Base-by-base conservation (phyloP, 2,113 vertebrate species). In the Urocitellus parryii region DNA sequence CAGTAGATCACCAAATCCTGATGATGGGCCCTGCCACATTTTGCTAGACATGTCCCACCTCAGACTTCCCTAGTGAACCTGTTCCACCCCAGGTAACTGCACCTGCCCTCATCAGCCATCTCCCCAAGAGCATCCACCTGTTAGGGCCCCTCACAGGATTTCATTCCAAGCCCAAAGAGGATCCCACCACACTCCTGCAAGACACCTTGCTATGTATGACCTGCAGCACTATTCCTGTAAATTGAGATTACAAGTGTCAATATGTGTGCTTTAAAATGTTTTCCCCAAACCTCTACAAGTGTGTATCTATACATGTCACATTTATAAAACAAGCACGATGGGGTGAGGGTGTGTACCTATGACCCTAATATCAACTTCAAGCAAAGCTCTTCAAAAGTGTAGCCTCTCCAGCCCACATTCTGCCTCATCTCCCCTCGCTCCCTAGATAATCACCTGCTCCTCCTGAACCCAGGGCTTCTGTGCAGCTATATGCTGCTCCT, bases 61-160 rank as follows among this genome's bases (percentile, higher is more conserved):
- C 48, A 58, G 53, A 34, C 0, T 0, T 24, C 76, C 39, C 51
- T 17, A 45, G 4, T 5, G 32, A 90, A 13, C 9, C 48, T 37
- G 1, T 17, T 61, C n/a, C 5, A 2, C 16, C 48, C 0, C 5
- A 2, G 10, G 51, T 2, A 8, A 48, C 67, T 68, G 37, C 25
- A 58, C 48, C 29, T 45, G 13, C 51, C 34, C 18, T 20, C 16
- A 22, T 8, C 63, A 77, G 53, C 24, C 51, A 48, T 3, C 4
- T 58, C 79, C 5, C 7, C 10, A 13, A 74, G 13, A 79, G 48
- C 20, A 12, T 25, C n/a, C 37, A 73, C 20, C 72, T 2, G 0
- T 0, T 4, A 24, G 51, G 2, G 4, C 9, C 24, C 18, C 22
- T 74, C 24, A 0, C 0, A 9, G 1, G 8, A 63, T 24, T 14